These are phyloP conservation scores for Oncorhynchus tshawytscha DNA, from an alignment of 2,113 vertebrate species.

Conservation along the genomic window DNA sequence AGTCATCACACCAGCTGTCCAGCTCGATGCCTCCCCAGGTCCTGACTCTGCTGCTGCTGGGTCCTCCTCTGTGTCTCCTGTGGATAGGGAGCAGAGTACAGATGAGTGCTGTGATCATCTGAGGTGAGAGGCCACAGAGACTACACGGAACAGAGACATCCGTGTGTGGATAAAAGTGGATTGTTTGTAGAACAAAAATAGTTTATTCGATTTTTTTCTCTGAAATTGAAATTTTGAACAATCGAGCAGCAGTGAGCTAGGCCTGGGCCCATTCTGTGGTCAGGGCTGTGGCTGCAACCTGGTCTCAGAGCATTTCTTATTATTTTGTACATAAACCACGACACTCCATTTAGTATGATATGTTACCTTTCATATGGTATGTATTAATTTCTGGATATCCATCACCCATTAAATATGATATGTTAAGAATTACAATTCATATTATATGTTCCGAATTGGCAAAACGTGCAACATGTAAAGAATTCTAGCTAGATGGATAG, in stretches of 20 bases:
- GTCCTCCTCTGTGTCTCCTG: conserved; percentile 56
- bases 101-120: neutral
- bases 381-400: too few relatives aligned
- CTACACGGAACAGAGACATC: too few relatives aligned
- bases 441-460: too few relatives aligned
- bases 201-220: neutral
- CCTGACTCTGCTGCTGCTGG: conserved; percentile 32
- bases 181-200: neutral
- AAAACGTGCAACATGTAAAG: too few relatives aligned
- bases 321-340: too few relatives aligned
- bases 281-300: too few relatives aligned
- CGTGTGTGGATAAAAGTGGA: neutral
- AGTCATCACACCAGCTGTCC: conserved; percentile 65
- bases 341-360: too few relatives aligned
- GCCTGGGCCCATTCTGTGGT: neutral
- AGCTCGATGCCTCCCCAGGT: conserved; percentile 38
- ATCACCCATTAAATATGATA: too few relatives aligned
- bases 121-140: neutral
- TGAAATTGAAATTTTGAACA: neutral
- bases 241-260: neutral
- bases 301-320: too few relatives aligned
- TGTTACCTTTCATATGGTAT: too few relatives aligned
- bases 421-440: too few relatives aligned
- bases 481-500: too few relatives aligned
- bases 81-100: neutral